A percentile compares a stretch with the other conserved stretches of the same genome.
phyloP scores from a whole-genome alignment of 2,888 invertebrate genomes.

The Auanema freiburgensis region DNA sequence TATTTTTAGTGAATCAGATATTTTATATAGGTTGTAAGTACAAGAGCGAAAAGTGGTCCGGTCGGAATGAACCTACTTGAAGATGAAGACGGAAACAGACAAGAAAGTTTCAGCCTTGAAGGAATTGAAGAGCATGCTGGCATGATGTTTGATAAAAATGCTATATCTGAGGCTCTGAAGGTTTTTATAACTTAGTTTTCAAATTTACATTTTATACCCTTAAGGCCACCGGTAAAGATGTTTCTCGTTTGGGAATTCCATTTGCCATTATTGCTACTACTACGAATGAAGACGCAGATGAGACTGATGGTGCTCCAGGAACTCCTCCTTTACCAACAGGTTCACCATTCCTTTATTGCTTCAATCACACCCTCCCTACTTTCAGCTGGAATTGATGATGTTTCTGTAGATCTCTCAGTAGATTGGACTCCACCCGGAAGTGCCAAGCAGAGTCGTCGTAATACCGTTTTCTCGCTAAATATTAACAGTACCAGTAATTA shows the following conservation, averaged over 20 bases:
- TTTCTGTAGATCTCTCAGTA: conserved; percentile 51
- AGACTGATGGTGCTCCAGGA: conserved; percentile 24
- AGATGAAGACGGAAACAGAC: conserved; percentile 16
- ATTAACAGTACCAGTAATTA: conserved; percentile 27
- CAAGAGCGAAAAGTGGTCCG: conserved; percentile 13
- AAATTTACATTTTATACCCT: neutral
- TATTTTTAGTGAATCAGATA: neutral
- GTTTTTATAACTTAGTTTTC: conserved; percentile 9
- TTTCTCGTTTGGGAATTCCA: conserved; percentile 36
- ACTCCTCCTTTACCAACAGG: conserved; percentile 19
- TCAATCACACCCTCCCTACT: no score
- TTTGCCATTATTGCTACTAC: conserved; percentile 22
- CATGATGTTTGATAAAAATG: conserved; percentile 36
- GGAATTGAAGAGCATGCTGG: conserved; percentile 19
- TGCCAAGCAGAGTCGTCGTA: conserved; percentile 40
- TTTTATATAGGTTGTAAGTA: conserved; percentile 12
- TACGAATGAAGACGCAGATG: conserved; percentile 11
- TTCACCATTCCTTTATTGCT: neutral
- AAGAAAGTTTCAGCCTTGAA: conserved; percentile 1
- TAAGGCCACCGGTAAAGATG: conserved; percentile 51
- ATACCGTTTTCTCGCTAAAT: conserved; percentile 49
- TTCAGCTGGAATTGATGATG: conserved; percentile 44
- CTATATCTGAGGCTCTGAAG: conserved; percentile 45
- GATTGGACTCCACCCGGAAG: conserved; percentile 59
- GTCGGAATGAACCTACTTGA: conserved; percentile 21